Conservation (phyloP, 2,113 vertebrate genomes). For the Sander lucioperca region DNA sequence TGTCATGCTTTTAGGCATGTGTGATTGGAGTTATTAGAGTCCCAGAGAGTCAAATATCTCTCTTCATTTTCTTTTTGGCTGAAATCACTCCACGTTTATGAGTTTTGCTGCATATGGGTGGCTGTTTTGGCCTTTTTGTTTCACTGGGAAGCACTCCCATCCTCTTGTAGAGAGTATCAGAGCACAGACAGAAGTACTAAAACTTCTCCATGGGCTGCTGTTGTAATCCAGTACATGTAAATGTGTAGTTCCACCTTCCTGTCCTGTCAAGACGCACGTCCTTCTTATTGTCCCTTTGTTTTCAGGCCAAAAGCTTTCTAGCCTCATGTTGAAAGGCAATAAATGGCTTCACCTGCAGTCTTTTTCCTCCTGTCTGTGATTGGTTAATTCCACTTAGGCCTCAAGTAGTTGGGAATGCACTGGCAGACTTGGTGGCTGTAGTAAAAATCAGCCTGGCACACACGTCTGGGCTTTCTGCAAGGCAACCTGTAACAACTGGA, state of each 20-base stretch:
- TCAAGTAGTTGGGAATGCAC: slow-evolving; percentile 82
- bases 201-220: background rate
- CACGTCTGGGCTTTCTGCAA: slow-evolving; percentile 73
- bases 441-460: slow-evolving; percentile 70
- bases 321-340: background rate
- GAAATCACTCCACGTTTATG: background rate
- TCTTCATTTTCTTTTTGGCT: slow-evolving; percentile 14
- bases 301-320: background rate
- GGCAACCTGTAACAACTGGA: slow-evolving; percentile 80
- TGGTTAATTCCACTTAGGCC: slow-evolving; percentile 73
- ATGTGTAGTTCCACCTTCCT: slow-evolving; percentile 22
- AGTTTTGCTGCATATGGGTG: background rate
- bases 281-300: background rate
- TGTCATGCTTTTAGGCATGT: background rate
- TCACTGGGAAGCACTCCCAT: slow-evolving; percentile 4
- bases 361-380: background rate
- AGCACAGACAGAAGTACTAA: background rate
- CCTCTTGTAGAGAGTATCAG: slow-evolving; percentile 3
- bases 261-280: background rate
- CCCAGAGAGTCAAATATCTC: slow-evolving; percentile 20
- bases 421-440: slow-evolving; percentile 81
- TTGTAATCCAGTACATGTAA: slow-evolving; percentile 39
- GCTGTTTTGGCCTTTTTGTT: background rate
- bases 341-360: background rate
- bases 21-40: background rate